Evolutionary conservation across 1,140 invertebrate species (phyloP), one percentile per base, ranked within the genome.

Genomic region (Zaprionus inermis): DNA sequence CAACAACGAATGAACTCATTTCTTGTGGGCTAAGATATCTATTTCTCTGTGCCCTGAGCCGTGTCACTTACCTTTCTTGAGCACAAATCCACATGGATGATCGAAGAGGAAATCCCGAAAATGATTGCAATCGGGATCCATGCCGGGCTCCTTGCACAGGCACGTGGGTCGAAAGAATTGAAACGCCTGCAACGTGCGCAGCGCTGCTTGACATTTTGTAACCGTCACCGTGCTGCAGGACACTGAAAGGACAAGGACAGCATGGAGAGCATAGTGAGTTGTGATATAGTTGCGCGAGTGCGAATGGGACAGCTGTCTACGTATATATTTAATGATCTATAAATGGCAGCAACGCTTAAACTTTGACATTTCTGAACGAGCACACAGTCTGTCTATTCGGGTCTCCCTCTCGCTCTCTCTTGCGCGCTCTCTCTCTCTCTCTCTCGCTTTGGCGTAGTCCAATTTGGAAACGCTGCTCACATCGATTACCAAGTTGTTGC

Each of bases 111-210:
- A 97, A 93, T 97, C 97, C 86, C 96, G 95, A 93, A 98, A 98
- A 81, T 96, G 96, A 93, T 97, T 98, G 93, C 97, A 98, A 83
- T 97, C 96, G 70, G 96, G 97, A 93, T 98, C 97, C 78, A 97
- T 94, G 92, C 96, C 96, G 9, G 97, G 97, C 86, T 97, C 97
- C 71, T 95, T 95, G 93, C 97, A 98, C 80, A 98, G 95, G 93
- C 97, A 98, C 76, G 97, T 97, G 78, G 97, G 97, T 89, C 96
- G 96, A 94, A 98, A 98, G 94, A 97, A 97, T 76, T 96, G 95
- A 92, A 97, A 98, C 55, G 96, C 96, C 94, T 97, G 96, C 59
- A 98, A 93, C 24, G 97, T 97, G 77, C 95, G 94, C 65, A 98
- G 94, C 5, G 97, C 97, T 22, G 96, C 96, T 93, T 97, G 97